Base-by-base conservation (phyloP, 2,113 vertebrate genomes). In the Mormyrus iriodes region DNA sequence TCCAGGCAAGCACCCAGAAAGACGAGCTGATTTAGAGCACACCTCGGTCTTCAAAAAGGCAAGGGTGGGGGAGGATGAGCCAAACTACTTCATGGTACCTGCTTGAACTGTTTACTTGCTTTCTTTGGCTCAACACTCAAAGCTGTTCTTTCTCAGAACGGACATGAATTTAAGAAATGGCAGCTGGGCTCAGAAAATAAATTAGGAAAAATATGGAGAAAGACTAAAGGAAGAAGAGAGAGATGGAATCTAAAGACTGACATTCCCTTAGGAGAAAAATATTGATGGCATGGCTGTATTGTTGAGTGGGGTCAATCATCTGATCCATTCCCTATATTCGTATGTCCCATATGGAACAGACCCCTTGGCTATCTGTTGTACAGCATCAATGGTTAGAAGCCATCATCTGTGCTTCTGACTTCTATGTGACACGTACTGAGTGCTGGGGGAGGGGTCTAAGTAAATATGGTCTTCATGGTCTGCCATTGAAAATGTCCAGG, bases 111-210 rank as follows among this genome's bases (percentile, higher is more conserved):
- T 69, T 24, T 39, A 24, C n/a, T n/a, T 42, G 51, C 48, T 85
- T 69, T 84, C 52, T 21, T 52, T 88, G 52, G 89, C 86, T 88
- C 10, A 17, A 51, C 49, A 21, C 46, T 88, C 76, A 85, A 88
- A 88, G 55, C 49, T 31, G 21, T 52, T 88, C 79, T 19, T 55
- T n/a, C 9, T 17, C 49, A 24, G 27, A 48, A n/a, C 48, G 27
- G 65, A 79, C 46, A 17, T 90, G 73, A 90, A 88, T 88, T 88
- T 69, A 39, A 61, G 76, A 73, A 88, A 88, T 88, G 86, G 69
- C 65, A 53, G 24, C 79, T 48, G 39, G 85, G 35, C 51, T 55
- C 58, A 39, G 24, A 53, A 35, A 61, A 61, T 49, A 73, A 83
- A 65, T 19, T 31, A 48, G 83, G n/a, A 69, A 69, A 86, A 65